phyloP scores from a whole-genome alignment of 2,888 invertebrate genomes.

The Drosophila lacicola region DNA sequence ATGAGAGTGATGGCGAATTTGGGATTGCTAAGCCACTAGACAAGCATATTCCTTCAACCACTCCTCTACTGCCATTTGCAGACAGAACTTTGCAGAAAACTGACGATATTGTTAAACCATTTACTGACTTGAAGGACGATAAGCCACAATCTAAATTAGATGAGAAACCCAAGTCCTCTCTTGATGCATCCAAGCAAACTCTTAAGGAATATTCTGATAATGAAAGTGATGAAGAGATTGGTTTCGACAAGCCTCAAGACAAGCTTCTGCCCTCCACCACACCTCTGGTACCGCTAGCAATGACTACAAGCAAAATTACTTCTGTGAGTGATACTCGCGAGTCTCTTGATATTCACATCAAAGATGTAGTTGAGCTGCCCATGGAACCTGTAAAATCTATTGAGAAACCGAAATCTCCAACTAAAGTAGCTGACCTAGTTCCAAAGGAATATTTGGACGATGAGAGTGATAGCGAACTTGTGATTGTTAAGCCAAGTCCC shows the following conservation, averaged over 20 bases:
- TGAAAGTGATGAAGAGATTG: background rate
- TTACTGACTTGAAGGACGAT: background rate
- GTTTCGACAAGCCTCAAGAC: too few relatives aligned
- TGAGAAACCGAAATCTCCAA: conserved; percentile 1
- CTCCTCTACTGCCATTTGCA: too few relatives aligned
- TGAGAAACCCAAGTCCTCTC: conserved; percentile 17
- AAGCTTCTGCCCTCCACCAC: too few relatives aligned
- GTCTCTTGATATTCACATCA: too few relatives aligned
- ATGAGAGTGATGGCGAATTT: too few relatives aligned
- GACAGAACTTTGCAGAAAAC: too few relatives aligned
- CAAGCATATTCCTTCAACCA: too few relatives aligned
- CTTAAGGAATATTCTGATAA: conserved; percentile 1
- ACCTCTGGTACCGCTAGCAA: too few relatives aligned
- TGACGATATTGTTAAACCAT: too few relatives aligned
- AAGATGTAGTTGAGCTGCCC: background rate
- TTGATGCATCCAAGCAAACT: background rate
- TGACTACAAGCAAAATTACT: too few relatives aligned
- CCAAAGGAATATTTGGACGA: background rate
- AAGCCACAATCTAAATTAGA: conserved; percentile 7
- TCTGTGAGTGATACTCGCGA: too few relatives aligned
- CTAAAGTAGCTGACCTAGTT: background rate
- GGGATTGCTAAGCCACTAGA: too few relatives aligned
- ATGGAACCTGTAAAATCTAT: background rate
- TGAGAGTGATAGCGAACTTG: conserved; percentile 1
- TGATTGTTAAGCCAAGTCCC: background rate